Conservation (phyloP, 2,888 invertebrate genomes). For the Zelleria hepariella region DNA sequence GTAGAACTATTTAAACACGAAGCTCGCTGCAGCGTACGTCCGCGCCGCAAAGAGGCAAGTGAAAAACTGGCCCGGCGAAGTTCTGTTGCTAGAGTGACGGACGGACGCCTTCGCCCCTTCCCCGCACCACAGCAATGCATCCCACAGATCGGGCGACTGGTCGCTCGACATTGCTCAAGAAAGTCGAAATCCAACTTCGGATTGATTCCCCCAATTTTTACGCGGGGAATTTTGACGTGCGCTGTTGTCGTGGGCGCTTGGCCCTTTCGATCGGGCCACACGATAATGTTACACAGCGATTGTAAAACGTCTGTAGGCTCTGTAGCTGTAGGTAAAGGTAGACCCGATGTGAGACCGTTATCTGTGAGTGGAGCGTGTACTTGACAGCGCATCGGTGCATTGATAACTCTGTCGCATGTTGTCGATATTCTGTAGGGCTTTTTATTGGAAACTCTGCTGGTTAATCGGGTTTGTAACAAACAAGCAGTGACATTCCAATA, state of each 20-base stretch:
- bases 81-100: constrained; percentile 16
- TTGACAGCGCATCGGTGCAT: constrained; percentile 34
- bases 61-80: constrained; percentile 16
- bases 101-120: neutral
- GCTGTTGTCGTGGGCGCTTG: constrained; percentile 42
- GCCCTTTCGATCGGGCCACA: constrained; percentile 26
- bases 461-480: neutral
- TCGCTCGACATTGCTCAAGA: constrained; percentile 22
- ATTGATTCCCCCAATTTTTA: constrained; percentile 35
- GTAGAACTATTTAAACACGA: neutral
- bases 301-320: constrained; percentile 47
- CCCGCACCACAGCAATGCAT: constrained; percentile 25
- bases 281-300: constrained; percentile 43
- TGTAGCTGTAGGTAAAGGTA: neutral
- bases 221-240: constrained; percentile 36
- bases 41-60: constrained; percentile 18
- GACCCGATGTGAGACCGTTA: constrained; percentile 39
- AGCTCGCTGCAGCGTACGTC: neutral
- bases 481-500: too few species aligned
- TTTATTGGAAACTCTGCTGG: neutral
- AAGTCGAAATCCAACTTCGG: neutral
- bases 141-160: constrained; percentile 44
- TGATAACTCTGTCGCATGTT: constrained; percentile 39
- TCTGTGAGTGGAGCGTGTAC: constrained; percentile 35
- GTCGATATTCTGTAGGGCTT: neutral